Base-by-base conservation (phyloP, 2,113 vertebrate species). In the Percina caprodes region DNA sequence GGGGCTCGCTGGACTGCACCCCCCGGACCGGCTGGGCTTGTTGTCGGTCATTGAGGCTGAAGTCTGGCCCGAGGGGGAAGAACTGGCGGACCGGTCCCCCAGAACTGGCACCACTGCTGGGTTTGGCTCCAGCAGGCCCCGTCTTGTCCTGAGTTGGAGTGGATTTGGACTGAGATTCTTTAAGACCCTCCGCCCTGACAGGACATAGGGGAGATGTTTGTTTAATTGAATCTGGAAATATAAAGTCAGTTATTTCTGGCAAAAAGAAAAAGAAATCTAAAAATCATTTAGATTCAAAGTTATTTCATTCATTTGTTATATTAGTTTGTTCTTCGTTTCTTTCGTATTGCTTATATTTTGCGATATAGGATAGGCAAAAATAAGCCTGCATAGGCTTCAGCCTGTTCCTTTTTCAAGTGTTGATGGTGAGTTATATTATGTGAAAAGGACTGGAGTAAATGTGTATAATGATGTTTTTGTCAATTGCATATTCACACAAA, bases 171-270 rank as follows among this genome's bases (percentile, higher is more conserved):
- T 95, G 91, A 45, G 96, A 96, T 51, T 97, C 96, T 91, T 97
- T 99, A 76, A 99, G 91, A 51, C 97, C 97, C 88, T 99, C 98
- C 59, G 98, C 98, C 93, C 98, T 99, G 82, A 93, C n/a, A 66
- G n/a, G 68, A 56, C 10, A 85, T 1, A 76, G 9, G 0, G 68
- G 10, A 49, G 14, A 11, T 10, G 15, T 4, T 15, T n/a, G 2
- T 33, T 42, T 10, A 4, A 39, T 54, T 54, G 8, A 52, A 9
- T 21, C 19, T 10, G 19, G 51, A n/a, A 54, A 54, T 3, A 39
- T 21, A 1, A 54, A n/a, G 51, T 54, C 51, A 54, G 51, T 42
- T 42, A 39, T 11, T 24, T 26, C 5, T 56, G 23, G 23, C 12
- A 56, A 9, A 59, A 6, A 18, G 12, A 16, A 58, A 15, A 15